These are phyloP conservation scores for Phoenicopterus ruber DNA, from an alignment of 2,113 vertebrate genomes.

Conservation along the genomic window DNA sequence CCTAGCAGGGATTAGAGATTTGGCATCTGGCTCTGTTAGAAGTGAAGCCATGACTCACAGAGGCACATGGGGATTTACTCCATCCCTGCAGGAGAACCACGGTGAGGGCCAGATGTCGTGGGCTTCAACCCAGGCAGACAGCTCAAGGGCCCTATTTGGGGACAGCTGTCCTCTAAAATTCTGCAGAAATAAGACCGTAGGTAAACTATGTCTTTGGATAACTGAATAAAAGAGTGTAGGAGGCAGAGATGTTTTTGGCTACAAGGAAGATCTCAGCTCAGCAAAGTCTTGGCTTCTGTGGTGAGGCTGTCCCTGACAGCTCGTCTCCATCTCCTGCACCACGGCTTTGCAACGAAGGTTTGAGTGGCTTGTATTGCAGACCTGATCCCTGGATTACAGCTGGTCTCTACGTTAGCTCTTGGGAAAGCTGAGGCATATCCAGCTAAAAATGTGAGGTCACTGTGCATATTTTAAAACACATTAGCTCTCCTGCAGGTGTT, in stretches of 20 bases:
- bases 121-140: neutral
- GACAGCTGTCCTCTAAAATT: neutral
- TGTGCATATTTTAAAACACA: neutral
- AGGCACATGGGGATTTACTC: neutral
- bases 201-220: neutral
- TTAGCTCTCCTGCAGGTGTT: neutral
- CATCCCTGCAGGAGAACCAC: neutral
- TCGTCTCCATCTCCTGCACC: neutral
- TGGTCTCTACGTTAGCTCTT: neutral
- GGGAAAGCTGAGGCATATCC: neutral
- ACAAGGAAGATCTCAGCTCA: neutral
- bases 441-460: neutral
- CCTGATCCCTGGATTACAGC: neutral
- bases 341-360: neutral
- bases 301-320: neutral
- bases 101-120: accelerated
- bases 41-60: neutral
- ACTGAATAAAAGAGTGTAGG: neutral
- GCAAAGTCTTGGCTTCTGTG: neutral
- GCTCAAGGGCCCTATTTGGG: neutral
- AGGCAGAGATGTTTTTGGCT: neutral
- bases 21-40: neutral
- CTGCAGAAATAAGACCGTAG: neutral
- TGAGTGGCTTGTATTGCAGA: neutral
- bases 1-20: neutral